These are phyloP conservation scores for Melinopterus prodromus DNA, from an alignment of 2,888 invertebrate genomes.

Conservation along the genomic window DNA sequence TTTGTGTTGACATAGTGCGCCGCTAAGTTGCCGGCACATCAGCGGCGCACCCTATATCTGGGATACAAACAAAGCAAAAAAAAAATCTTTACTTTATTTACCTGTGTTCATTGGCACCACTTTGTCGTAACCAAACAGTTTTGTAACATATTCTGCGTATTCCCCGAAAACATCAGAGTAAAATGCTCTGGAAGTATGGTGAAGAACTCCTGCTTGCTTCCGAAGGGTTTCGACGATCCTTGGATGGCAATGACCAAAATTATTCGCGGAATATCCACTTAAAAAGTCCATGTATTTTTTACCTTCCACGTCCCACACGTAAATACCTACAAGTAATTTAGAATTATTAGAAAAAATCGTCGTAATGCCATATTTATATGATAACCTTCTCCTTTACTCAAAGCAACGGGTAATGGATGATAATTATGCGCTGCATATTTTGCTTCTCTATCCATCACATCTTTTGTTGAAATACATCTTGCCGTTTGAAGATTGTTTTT, in stretches of 20 bases:
- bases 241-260: constrained; percentile 84
- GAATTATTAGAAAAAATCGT: constrained; percentile 18
- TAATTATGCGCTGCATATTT: constrained; percentile 94
- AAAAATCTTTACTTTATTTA: too few relatives aligned
- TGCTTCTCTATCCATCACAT: constrained; percentile 74
- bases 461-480: constrained; percentile 27
- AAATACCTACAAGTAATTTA: constrained; percentile 65
- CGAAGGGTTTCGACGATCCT: constrained; percentile 69
- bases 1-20: too few relatives aligned
- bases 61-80: too few relatives aligned
- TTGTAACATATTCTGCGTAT: constrained; percentile 75
- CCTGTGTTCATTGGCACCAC: constrained; percentile 86
- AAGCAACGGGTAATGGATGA: constrained; percentile 89
- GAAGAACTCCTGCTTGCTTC: constrained; percentile 68
- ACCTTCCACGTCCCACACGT: constrained; percentile 84
- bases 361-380: neutral
- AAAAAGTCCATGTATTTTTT: constrained; percentile 81
- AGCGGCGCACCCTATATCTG: too few relatives aligned
- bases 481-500: neutral
- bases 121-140: constrained; percentile 78
- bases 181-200: constrained; percentile 80
- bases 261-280: constrained; percentile 83
- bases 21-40: too few relatives aligned
- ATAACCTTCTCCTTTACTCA: constrained; percentile 79
- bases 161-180: constrained; percentile 78